These are phyloP conservation scores for Sebastes hopkinsi DNA, from an alignment of 2,797 vertebrate species.

Conservation along the genomic window DNA sequence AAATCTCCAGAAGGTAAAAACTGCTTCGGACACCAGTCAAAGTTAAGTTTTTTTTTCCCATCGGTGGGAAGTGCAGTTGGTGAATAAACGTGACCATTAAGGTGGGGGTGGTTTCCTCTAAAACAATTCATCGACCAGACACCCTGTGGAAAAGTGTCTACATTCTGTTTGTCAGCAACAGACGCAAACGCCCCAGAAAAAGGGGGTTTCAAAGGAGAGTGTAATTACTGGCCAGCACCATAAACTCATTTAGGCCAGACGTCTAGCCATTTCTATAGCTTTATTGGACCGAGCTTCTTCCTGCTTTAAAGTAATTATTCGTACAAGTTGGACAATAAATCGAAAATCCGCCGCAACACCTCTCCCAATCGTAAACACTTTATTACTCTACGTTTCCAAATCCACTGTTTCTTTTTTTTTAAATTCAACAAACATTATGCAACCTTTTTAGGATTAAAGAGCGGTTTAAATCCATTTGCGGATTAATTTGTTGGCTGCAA, in stretches of 20 bases:
- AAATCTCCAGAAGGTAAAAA: neutral
- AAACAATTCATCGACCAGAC: conserved; percentile 91
- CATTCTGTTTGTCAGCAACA: conserved; percentile 87
- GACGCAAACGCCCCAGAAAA: conserved; percentile 91
- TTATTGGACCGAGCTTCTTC: conserved; percentile 96
- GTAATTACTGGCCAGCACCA: conserved; percentile 85
- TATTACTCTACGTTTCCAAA: conserved; percentile 39
- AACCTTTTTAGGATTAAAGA: neutral
- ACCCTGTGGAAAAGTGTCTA: conserved; percentile 88
- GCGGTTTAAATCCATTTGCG: neutral
- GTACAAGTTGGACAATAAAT: conserved; percentile 88
- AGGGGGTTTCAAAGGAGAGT: conserved; percentile 89
- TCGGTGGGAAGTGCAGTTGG: conserved; percentile 71
- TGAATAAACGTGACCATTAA: conserved; percentile 81
- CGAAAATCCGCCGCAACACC: conserved; percentile 85
- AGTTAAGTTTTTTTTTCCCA: conserved; percentile 61
- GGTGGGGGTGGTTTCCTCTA: conserved; percentile 79
- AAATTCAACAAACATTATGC: neutral
- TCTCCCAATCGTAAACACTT: conserved; percentile 80
- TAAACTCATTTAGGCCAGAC: conserved; percentile 99
- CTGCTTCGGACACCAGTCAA: conserved; percentile 50
- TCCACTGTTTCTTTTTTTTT: neutral
- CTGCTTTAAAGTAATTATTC: conserved; percentile 95
- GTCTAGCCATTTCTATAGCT: conserved; percentile 96
- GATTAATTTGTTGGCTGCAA: neutral